phyloP scores from a whole-genome alignment of 2,888 invertebrate species.

The Gymnoscelis rufifasciata region DNA sequence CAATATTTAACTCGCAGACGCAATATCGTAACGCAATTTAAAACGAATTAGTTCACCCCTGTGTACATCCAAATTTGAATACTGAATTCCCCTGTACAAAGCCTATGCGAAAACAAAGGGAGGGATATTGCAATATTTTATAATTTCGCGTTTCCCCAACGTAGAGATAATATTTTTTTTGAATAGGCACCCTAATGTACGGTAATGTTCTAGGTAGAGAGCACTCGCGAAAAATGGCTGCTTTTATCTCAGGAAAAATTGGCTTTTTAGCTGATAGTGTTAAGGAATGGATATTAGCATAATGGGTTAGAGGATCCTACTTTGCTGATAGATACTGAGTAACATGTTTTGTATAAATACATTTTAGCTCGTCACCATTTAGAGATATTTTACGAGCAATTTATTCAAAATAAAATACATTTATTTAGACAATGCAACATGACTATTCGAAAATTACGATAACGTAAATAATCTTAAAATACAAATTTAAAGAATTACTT shows the following conservation, averaged over 20 bases:
- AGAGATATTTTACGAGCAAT: neutral
- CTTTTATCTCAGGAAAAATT: constrained; percentile 55
- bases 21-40: constrained; percentile 78
- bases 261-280: constrained; percentile 50
- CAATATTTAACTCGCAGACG: constrained; percentile 69
- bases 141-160: constrained; percentile 56
- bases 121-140: constrained; percentile 63
- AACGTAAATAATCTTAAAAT: too few species aligned
- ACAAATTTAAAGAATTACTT: too few species aligned
- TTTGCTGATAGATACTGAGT: constrained; percentile 27
- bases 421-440: too few species aligned
- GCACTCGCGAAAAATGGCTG: constrained; percentile 53
- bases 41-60: constrained; percentile 77
- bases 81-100: constrained; percentile 63
- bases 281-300: constrained; percentile 39
- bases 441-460: too few species aligned
- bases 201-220: constrained; percentile 55
- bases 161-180: constrained; percentile 54
- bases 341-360: too few species aligned
- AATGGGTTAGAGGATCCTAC: constrained; percentile 24
- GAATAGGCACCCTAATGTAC: constrained; percentile 67
- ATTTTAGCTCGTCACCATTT: neutral
- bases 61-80: constrained; percentile 71
- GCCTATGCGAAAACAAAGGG: constrained; percentile 72
- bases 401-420: too few species aligned